Evolutionary conservation across 2,888 invertebrate species (phyloP), one percentile per base, ranked within the genome.

Genomic region (Periphyllus acericola): DNA sequence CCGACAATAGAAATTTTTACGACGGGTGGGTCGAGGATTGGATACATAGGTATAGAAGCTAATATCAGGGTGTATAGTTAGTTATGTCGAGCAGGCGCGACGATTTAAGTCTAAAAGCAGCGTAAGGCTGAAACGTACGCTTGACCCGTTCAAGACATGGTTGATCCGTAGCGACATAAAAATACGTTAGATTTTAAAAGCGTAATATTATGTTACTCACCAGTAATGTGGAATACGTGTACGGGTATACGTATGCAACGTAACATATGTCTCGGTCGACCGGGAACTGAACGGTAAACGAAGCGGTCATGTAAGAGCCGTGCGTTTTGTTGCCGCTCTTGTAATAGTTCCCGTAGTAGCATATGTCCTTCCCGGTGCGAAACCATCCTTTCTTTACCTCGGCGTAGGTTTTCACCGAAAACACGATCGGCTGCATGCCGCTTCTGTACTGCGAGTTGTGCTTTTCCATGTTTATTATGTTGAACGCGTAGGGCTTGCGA

Each of bases 351-450:
- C 95, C 94, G 91, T 95, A 96, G 92, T 97, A 97, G 91, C 96
- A 96, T 90, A 97, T 95, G 89, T 95, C 94, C 0, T 94, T 93
- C 3, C 97, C 97, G 0, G 93, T 93, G 89, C 97, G 93, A 17
- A 93, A 92, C 97, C 96, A 96, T 11, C 94, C 94, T 92, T 90
- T 89, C 36, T 90, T 89, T 25, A 90, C 90, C 83, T 90, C 72
- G 60, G 90, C 52, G 6, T 95, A 94, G 90, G 96, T 95, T 82
- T 93, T 93, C 34, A 96, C 95, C n/a, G 96, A 97, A 92, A 95
- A 97, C 92, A 97, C 92, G 82, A 97, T 94, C 25, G 97, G 97
- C 91, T 96, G 96, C 96, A 97, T 96, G 76, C 96, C 97, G 91
- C 95, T 95, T 91, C 96, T 96, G 91, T 96, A 97, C 92, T 97